Evolutionary conservation across 1,140 invertebrate species (phyloP), one percentile per base, ranked within the genome.

Genomic region (Sitobion miscanthi): DNA sequence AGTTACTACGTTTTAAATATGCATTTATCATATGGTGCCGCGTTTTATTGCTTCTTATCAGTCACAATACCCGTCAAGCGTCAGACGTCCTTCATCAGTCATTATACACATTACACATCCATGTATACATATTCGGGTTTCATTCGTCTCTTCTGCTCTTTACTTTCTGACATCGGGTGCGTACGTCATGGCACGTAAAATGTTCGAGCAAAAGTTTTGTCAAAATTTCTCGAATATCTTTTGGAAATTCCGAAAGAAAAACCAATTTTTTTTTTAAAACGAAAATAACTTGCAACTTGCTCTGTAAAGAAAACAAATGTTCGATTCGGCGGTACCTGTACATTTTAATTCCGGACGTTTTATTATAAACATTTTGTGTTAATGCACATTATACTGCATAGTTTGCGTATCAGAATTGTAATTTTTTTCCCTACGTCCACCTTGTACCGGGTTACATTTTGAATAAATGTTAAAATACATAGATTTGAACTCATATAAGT

Each of bases 41-140:
- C 45, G 62, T 91, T 91, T 91, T 91, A 91, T 91, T 91, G 90
- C 90, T 69, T 69, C 90, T 91, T 91, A 91, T 91, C 90, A 77
- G 57, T 91, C 90, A 91, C 90, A 91, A 91, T 91, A 91, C 62
- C 90, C 62, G 57, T 91, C 90, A 47, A 0, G 42, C 62, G 62
- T 91, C 90, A 91, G 90, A 77, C 90, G 62, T 91, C 38, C n/a
- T 77, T 45, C 90, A 77, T 91, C 90, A 91, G 90, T 91, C 90
- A 91, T 91, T 91, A 91, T 35, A 69, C 30, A 14, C 62, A 52
- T 89, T 52, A 77, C 62, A 77, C 62, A 69, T 14, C n/a, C n/a
- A 20, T n/a, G 1, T 54, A 89, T 38, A 38, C 38, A 45, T 35
- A 54, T 52, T 4, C 42, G 87, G 8, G 87, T 89, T 54, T 38